These are phyloP conservation scores for Neosilurus hyrtlii DNA, from an alignment of 2,797 vertebrate genomes.

Conservation along the genomic window DNA sequence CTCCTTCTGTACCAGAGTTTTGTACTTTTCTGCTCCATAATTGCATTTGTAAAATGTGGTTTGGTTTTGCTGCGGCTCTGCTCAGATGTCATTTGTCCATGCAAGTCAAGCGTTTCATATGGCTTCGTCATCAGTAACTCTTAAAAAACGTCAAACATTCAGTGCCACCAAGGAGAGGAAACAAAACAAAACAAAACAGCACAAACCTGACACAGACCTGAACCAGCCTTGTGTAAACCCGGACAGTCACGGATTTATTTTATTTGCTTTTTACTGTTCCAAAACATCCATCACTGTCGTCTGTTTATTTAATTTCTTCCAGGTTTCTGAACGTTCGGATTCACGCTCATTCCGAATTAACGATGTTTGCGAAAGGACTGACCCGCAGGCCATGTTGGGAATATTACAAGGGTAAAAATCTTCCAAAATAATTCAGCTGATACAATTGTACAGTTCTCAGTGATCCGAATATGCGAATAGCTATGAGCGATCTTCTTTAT, in stretches of 20 bases:
- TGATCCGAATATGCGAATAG: background rate
- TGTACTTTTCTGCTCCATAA: conserved; percentile 16
- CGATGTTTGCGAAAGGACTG: background rate
- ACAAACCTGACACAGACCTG: background rate
- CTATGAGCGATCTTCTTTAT: background rate
- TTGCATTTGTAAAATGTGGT: conserved; percentile 36
- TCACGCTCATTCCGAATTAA: background rate
- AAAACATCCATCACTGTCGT: background rate
- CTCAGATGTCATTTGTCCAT: conserved; percentile 38
- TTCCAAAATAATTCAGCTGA: background rate
- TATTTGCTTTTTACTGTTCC: background rate
- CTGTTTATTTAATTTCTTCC: background rate
- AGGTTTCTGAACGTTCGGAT: background rate
- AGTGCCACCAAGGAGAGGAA: conserved; percentile 9
- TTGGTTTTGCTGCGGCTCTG: conserved; percentile 30
- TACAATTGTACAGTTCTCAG: background rate
- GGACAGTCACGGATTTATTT: background rate
- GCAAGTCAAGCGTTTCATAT: conserved; percentile 26
- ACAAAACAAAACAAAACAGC: background rate
- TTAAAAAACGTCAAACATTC: conserved; percentile 11
- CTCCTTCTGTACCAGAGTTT: conserved; percentile 15
- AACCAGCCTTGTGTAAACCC: conserved; percentile 17
- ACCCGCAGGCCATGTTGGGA: background rate
- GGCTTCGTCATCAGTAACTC: conserved; percentile 5
- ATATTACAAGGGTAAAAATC: background rate